Base-by-base conservation (phyloP, 1,140 invertebrate genomes). In the Pygmarrhopalites habei region DNA sequence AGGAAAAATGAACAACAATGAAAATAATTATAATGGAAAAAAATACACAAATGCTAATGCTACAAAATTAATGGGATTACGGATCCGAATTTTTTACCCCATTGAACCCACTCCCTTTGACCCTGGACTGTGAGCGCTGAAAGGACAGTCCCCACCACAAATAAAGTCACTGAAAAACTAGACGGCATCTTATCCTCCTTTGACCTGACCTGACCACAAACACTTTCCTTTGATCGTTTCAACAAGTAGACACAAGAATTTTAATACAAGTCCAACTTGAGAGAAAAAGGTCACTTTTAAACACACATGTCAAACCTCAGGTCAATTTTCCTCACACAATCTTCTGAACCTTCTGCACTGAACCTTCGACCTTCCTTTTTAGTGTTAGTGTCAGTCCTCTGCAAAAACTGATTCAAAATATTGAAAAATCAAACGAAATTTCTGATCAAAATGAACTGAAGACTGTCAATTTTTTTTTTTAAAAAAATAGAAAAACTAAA, bases 101-200 rank as follows among this genome's bases (percentile, higher is more conserved):
- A 55, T 21, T 55, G 51, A 12, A 55, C 51, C 51, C 51, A 55
- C 15, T 55, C 51, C 51, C 51, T 21, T 21, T 55, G 51, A 29
- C 51, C 25, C 7, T 28, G 14, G 51, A 55, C 12, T 10, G 46
- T 10, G 19, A 7, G 19, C 7, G 5, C 46, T 7, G 23, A 49
- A 10, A 49, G 46, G 5, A 49, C 5, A 7, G 23, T 15, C 46
- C 5, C 7, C 46, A 49, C 23, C 12, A 21, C 46, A 12, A 41
- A 41, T 23, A 12, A 12, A 10, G 46, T 19, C 46, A 49, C 46
- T n/a, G n/a, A n/a, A n/a, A n/a, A n/a, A n/a, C n/a, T n/a, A n/a
- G n/a, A n/a, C n/a, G n/a, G n/a, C n/a, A n/a, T n/a, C n/a, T n/a
- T n/a, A n/a, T n/a, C n/a, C n/a, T n/a, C n/a, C n/a, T n/a, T n/a